Evolutionary conservation across 2,113 vertebrate species (phyloP).

Genomic region (Oenanthe melanoleuca): DNA sequence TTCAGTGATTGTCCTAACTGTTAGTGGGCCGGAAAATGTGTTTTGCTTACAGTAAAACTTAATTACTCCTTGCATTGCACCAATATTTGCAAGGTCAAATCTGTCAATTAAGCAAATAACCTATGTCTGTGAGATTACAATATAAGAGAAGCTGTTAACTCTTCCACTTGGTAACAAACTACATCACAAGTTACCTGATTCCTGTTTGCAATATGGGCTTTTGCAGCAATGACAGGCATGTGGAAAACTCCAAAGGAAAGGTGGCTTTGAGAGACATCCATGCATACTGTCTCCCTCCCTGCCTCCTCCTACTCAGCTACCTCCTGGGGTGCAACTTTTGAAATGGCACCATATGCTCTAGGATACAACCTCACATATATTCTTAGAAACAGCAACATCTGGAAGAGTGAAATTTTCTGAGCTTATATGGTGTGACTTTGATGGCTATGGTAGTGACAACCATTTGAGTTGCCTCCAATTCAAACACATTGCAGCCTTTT

Average conservation of each 20-base stretch:
- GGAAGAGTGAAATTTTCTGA: conserved; percentile 6
- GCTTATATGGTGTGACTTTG: not conserved
- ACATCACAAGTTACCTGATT: not conserved
- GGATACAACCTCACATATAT: not conserved
- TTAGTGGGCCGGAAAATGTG: not conserved
- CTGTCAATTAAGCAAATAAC: not conserved
- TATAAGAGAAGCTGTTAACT: not conserved
- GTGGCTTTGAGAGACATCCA: not conserved
- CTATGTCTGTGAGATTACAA: not conserved
- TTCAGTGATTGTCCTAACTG: not conserved
- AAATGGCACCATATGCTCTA: conserved; percentile 30
- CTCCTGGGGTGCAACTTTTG: conserved; percentile 7
- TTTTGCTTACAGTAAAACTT: not conserved
- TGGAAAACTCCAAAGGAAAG: not conserved
- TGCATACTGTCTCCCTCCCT: not conserved
- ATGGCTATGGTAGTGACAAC: not conserved
- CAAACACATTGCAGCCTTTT: not conserved
- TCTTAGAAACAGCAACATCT: conserved; percentile 41
- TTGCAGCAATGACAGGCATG: not conserved
- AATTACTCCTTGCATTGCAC: not conserved
- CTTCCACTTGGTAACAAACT: not conserved
- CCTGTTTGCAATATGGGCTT: not conserved
- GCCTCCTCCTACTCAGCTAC: conserved; percentile 29
- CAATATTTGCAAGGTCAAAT: not conserved
- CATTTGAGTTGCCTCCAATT: not conserved